These are phyloP conservation scores for Habroteleia sp. DNA, from an alignment of 2,888 invertebrate genomes.

Conservation along the genomic window DNA sequence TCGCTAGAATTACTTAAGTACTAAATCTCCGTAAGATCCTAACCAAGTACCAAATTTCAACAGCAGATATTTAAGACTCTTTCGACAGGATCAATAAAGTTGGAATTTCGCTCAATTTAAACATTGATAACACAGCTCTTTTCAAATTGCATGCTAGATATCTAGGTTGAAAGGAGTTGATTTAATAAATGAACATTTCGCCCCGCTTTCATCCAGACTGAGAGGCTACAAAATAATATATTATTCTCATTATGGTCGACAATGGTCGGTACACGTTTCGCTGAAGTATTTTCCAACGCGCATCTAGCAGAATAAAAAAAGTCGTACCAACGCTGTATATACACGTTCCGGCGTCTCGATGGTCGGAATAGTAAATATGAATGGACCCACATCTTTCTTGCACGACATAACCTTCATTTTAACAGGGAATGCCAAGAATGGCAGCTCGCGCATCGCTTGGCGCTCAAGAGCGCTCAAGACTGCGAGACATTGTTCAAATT, in stretches of 20 bases:
- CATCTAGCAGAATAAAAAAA: slow-evolving; percentile 40
- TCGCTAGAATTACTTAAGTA: too few species aligned
- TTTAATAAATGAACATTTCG: slow-evolving; percentile 47
- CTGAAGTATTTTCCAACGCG: slow-evolving; percentile 47
- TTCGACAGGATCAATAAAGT: slow-evolving; percentile 18
- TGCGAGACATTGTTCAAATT: slow-evolving; percentile 78
- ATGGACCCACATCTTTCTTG: slow-evolving; percentile 69
- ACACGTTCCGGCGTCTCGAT: slow-evolving; percentile 30
- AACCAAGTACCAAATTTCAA: too few species aligned
- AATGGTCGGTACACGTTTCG: slow-evolving; percentile 40
- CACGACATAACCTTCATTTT: slow-evolving; percentile 74
- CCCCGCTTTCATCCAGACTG: neutral
- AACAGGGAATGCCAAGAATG: slow-evolving; percentile 71
- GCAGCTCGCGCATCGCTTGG: slow-evolving; percentile 61
- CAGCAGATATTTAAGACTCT: too few species aligned
- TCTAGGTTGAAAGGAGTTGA: slow-evolving; percentile 39
- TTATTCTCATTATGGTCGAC: slow-evolving; percentile 59
- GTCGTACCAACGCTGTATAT: slow-evolving; percentile 8
- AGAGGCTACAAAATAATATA: slow-evolving; percentile 57
- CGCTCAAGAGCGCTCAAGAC: slow-evolving; percentile 62
- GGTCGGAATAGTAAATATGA: slow-evolving; percentile 74
- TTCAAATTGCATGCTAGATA: slow-evolving; percentile 7
- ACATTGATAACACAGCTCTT: slow-evolving; percentile 15
- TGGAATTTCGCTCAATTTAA: slow-evolving; percentile 10
- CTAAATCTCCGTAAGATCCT: too few species aligned